Percentiles rank a stretch among this genome's conserved stretches.
These are phyloP conservation scores for Eudasyphora cyanicolor DNA, from an alignment of 2,888 invertebrate genomes.

Conservation along the genomic window DNA sequence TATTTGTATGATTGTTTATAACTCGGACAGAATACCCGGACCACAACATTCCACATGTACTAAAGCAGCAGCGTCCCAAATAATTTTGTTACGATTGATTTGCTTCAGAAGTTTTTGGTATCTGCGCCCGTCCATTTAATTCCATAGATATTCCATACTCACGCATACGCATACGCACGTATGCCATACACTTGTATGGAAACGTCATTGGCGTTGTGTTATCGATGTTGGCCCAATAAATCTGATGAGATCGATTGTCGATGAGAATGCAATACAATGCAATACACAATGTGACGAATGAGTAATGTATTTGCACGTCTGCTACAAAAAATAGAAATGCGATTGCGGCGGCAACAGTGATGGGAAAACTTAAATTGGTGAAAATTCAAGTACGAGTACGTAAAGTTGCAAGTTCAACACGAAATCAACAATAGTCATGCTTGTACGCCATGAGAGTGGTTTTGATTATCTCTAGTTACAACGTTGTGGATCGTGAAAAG, in stretches of 20 bases:
- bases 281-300: background rate
- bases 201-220: background rate
- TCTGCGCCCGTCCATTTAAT: constrained; percentile 42
- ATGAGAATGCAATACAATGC: background rate
- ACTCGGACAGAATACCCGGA: constrained; percentile 36
- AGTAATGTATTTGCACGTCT: background rate
- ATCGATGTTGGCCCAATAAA: constrained; percentile 25
- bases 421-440: no score
- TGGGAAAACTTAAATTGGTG: no score
- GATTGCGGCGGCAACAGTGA: no score
- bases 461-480: no score
- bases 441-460: no score
- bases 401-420: no score
- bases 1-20: constrained; percentile 33
- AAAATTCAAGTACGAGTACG: no score
- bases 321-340: no score
- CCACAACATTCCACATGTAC: constrained; percentile 9
- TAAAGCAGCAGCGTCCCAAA: constrained; percentile 50
- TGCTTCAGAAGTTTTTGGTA: constrained; percentile 59
- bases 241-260: constrained; percentile 54
- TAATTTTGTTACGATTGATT: constrained; percentile 63
- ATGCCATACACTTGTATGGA: background rate
- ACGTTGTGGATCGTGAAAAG: no score
- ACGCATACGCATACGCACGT: background rate
- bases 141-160: background rate